Percentiles rank a stretch among this genome's conserved stretches.
Conservation (phyloP, 2,113 vertebrate species). For the Podiceps cristatus region DNA sequence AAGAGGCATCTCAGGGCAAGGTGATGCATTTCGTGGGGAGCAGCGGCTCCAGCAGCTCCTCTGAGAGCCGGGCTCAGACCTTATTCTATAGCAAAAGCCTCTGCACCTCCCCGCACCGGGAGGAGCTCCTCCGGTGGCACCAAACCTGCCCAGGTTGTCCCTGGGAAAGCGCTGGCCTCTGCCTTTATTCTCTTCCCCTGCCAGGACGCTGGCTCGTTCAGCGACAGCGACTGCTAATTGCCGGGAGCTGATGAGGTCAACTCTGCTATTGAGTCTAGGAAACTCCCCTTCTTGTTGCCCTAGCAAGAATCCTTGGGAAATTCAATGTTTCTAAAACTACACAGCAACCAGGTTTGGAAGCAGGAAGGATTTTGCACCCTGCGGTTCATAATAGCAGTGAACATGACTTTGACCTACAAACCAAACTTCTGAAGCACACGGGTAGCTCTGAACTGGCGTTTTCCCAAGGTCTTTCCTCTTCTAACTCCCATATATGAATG, state of each 20-base stretch:
- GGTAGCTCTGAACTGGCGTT: background rate
- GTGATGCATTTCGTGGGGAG: background rate
- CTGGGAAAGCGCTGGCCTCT: background rate
- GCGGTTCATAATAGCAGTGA: background rate
- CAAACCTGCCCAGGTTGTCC: background rate
- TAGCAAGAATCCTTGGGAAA: background rate
- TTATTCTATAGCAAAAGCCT: background rate
- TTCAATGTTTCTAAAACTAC: background rate
- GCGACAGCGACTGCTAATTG: slow-evolving; percentile 1
- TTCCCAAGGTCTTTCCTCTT: background rate
- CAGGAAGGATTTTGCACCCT: background rate
- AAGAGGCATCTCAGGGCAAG: background rate
- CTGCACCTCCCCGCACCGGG: background rate
- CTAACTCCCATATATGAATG: background rate
- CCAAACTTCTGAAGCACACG: background rate
- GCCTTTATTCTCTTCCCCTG: background rate
- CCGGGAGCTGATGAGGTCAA: slow-evolving; percentile 31
- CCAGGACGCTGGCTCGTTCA: background rate
- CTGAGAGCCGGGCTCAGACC: background rate
- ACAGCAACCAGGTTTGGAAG: background rate
- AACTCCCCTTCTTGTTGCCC: background rate
- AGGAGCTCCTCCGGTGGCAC: background rate
- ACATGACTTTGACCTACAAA: background rate
- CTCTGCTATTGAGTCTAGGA: background rate
- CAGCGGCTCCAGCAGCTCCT: background rate